These are phyloP conservation scores for Xenopus borealis DNA, from an alignment of 2,113 vertebrate species.

Conservation along the genomic window DNA sequence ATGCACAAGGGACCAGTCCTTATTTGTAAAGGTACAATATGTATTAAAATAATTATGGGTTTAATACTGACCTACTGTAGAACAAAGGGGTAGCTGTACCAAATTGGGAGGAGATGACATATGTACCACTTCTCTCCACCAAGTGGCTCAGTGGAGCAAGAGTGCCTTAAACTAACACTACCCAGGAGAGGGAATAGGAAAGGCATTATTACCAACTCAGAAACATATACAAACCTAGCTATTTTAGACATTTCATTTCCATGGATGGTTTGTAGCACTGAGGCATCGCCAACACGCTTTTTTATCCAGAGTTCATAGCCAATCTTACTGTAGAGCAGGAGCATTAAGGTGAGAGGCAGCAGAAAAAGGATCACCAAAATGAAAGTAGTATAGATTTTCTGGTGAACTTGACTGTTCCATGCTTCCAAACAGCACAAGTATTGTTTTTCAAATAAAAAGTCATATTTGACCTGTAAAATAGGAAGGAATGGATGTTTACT, in stretches of 20 bases:
- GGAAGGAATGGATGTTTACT: neutral
- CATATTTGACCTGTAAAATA: slow-evolving; percentile 71
- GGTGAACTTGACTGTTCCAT: slow-evolving; percentile 63
- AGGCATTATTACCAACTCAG: neutral
- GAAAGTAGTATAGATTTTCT: slow-evolving; percentile 72
- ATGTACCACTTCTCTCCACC: no score
- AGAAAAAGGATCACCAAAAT: slow-evolving; percentile 77
- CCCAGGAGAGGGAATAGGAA: no score
- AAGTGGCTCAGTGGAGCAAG: no score
- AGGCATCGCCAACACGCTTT: slow-evolving; percentile 72
- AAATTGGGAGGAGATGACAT: no score
- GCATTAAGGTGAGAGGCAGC: slow-evolving; percentile 68
- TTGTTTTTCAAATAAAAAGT: slow-evolving; percentile 74
- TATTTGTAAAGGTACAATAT: no score
- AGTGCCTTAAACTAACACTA: no score
- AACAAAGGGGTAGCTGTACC: no score
- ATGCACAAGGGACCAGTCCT: no score
- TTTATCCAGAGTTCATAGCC: slow-evolving; percentile 73
- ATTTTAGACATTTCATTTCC: slow-evolving; percentile 73
- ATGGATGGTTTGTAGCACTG: slow-evolving; percentile 71
- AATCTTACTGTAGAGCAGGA: slow-evolving; percentile 74
- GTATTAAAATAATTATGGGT: no score
- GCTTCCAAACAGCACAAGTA: slow-evolving; percentile 77
- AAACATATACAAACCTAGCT: slow-evolving; percentile 58
- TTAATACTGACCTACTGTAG: no score